Evolutionary conservation across 2,888 invertebrate genomes (phyloP), one percentile per base, ranked within the genome.

Genomic region (Salticus scenicus): DNA sequence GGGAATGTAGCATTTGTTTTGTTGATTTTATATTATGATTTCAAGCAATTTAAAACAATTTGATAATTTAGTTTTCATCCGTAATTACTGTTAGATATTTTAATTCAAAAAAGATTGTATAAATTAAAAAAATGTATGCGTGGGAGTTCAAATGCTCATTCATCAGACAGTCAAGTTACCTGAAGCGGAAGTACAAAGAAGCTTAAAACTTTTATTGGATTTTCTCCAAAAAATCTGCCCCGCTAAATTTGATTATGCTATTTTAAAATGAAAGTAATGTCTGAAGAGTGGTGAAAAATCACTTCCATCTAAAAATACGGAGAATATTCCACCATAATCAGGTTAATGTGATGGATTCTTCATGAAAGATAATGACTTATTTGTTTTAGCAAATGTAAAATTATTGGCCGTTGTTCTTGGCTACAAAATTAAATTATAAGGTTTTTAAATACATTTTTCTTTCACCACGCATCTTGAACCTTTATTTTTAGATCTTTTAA

Each of bases 221-320:
- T 30, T 37, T 51, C 70, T 78, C 84, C 84, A 85, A 30, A 42
- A n/a, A 67, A 79, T 79, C 41, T 73, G 72, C 41, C 33, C 33
- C 27, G 73, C 84, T 78, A 79, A 85, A 74, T 79, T 78, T 79
- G 47, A 70, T 73, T 57, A 74, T 70, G 51, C 84, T 85, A 85
- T 85, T 85, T 85, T 85, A 79, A 79, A 79, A 74, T 42, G 63
- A 69, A 63, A 20, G 37, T 30, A 14, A 78, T 64, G 57, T 10
- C 72, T 64, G 41, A 63, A 31, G 74, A 66, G 77, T 73, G 42
- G 57, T 67, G 72, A 74, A 33, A 69, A 72, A 83, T 76, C 73
- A 67, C 28, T 1, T 1, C 14, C 73, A 41, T 47, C 83, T 84
- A 77, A 84, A 84, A 84, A 84, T 84, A 84, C 31, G 20, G 20